A percentile compares a stretch with the other conserved stretches of the same genome.
Conservation (phyloP, 2,888 invertebrate species). For the Drosophila pseudotalamancana region DNA sequence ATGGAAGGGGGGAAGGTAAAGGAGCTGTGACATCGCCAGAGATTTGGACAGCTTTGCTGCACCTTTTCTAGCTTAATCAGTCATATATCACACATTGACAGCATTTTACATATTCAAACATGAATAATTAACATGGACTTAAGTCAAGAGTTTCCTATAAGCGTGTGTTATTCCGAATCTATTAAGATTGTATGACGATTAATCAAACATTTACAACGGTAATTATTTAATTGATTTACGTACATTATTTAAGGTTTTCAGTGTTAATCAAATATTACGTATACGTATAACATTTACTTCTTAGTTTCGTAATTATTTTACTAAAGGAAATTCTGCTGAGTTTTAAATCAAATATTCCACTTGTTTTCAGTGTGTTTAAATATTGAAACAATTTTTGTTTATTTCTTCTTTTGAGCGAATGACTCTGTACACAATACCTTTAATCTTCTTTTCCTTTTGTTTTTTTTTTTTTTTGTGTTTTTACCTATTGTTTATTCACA, state of each 20-base stretch:
- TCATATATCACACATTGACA: conserved; percentile 15
- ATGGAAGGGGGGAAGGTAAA: background rate
- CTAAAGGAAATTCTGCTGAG: no score
- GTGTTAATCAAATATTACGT: background rate
- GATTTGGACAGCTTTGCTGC: conserved; percentile 36
- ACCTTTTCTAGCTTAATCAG: conserved; percentile 43
- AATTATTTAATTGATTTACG: background rate
- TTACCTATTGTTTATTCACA: no score
- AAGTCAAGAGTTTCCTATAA: background rate
- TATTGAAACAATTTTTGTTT: no score
- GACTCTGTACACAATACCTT: no score
- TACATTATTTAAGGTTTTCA: no score
- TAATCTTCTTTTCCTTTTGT: no score
- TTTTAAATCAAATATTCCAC: no score
- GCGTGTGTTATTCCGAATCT: background rate
- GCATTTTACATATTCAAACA: background rate
- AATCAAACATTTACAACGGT: background rate
- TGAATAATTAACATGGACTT: conserved; percentile 16
- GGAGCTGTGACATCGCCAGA: conserved; percentile 5
- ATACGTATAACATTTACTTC: background rate
- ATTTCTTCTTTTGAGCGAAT: no score
- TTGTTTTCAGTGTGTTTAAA: no score
- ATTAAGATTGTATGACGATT: background rate
- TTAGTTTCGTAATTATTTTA: no score
- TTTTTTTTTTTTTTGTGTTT: no score